phyloP scores from a whole-genome alignment of 2,888 invertebrate genomes.

The Scaptomyza parva region DNA sequence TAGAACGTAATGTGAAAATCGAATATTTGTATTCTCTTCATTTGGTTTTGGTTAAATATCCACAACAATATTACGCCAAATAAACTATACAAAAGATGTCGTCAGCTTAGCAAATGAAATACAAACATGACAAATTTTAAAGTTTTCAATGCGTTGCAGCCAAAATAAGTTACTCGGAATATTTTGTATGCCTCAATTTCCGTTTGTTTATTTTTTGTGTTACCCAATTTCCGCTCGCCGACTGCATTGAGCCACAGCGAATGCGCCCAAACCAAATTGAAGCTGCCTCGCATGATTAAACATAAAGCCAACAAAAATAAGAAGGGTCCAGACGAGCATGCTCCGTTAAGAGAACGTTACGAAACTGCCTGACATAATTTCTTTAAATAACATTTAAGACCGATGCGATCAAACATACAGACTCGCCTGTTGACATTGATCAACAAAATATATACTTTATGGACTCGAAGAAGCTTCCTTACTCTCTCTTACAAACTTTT shows the following conservation, averaged over 20 bases:
- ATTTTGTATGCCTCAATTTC: conserved; percentile 76
- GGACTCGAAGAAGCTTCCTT: no score
- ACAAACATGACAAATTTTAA: conserved; percentile 29
- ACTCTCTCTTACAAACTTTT: no score
- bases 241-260: conserved; percentile 64
- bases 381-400: no score
- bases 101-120: conserved; percentile 32
- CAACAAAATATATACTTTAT: no score
- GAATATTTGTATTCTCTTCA: conserved; percentile 10
- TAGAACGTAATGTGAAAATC: conserved; percentile 10
- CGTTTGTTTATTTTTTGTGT: conserved; percentile 66
- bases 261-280: conserved; percentile 63
- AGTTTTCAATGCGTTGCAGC: conserved; percentile 34
- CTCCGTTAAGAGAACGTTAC: no score
- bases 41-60: not conserved
- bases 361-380: no score
- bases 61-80: not conserved
- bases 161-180: conserved; percentile 51
- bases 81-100: conserved; percentile 3
- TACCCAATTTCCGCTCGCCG: conserved; percentile 66
- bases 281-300: conserved; percentile 70
- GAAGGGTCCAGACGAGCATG: no score
- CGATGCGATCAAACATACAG: no score
- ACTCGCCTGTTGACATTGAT: no score
- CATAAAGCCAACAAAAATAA: conserved; percentile 19